phyloP scores from a whole-genome alignment of 2,888 invertebrate species.

The Taphrorychus bicolor region DNA sequence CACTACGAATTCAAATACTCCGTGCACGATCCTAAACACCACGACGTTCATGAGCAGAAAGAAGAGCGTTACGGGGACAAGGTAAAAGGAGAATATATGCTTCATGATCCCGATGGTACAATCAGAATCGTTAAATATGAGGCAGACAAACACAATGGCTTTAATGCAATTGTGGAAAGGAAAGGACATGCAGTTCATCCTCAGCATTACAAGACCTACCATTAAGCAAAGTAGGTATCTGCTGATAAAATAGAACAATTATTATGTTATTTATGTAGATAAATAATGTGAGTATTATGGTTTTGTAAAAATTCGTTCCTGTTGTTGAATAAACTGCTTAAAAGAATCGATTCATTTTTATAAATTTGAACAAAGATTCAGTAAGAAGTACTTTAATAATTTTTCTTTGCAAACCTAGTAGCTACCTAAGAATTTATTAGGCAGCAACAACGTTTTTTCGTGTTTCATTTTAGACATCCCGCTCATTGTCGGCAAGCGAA shows the following conservation, averaged over 20 bases:
- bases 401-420: background rate
- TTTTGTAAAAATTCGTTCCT: background rate
- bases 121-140: constrained; percentile 69
- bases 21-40: constrained; percentile 65
- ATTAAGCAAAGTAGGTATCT: background rate
- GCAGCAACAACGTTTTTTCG: background rate
- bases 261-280: background rate
- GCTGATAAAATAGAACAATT: too few species aligned
- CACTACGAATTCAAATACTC: constrained; percentile 67
- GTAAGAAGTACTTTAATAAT: background rate
- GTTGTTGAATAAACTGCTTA: background rate
- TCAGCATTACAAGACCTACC: constrained; percentile 35
- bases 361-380: background rate
- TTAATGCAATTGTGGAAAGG: constrained; percentile 68
- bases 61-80: constrained; percentile 64
- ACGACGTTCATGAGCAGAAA: constrained; percentile 65
- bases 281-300: background rate
- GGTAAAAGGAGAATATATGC: constrained; percentile 65
- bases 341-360: background rate
- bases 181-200: constrained; percentile 54
- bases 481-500: constrained; percentile 17
- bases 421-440: background rate
- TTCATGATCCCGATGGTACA: constrained; percentile 66
- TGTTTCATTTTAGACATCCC: background rate
- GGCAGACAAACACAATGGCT: constrained; percentile 68